These are phyloP conservation scores for Ctenodactylus gundi DNA, from an alignment of 2,113 vertebrate species.

Conservation along the genomic window DNA sequence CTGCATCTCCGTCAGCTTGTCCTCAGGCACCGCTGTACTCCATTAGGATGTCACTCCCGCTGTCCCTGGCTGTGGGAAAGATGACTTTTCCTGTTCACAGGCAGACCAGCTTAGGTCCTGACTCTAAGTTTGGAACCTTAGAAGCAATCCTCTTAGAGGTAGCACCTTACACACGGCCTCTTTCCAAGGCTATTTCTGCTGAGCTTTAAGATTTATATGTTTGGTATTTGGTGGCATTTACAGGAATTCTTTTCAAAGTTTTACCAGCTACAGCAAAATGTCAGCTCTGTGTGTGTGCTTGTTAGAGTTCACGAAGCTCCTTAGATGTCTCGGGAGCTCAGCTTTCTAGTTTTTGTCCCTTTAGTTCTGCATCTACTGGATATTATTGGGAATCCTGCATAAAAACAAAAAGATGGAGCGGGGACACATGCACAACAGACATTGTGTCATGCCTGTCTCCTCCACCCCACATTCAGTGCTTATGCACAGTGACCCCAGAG, in stretches of 20 bases:
- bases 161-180: not conserved
- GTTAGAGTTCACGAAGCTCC: slow-evolving; percentile 2
- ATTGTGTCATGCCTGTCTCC: too few species aligned
- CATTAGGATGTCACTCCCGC: not conserved
- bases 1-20: not conserved
- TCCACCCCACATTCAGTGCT: not conserved
- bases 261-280: slow-evolving; percentile 10
- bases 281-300: not conserved
- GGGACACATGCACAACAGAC: not conserved
- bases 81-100: not conserved
- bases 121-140: not conserved
- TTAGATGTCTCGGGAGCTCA: not conserved
- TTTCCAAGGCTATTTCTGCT: slow-evolving; percentile 51
- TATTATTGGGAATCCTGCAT: not conserved
- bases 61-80: slow-evolving; percentile 27
- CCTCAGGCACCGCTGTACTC: not conserved
- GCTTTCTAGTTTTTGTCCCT: not conserved
- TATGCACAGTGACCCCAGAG: rapidly evolving
- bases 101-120: slow-evolving; percentile 2
- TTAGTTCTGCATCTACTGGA: not conserved
- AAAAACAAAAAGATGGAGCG: not conserved
- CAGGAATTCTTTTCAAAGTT: slow-evolving; percentile 42
- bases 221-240: slow-evolving; percentile 56
- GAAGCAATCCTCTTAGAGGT: not conserved
- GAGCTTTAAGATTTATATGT: slow-evolving; percentile 47